These are phyloP conservation scores for Aptenodytes forsteri DNA, from an alignment of 2,113 vertebrate genomes.

Conservation along the genomic window DNA sequence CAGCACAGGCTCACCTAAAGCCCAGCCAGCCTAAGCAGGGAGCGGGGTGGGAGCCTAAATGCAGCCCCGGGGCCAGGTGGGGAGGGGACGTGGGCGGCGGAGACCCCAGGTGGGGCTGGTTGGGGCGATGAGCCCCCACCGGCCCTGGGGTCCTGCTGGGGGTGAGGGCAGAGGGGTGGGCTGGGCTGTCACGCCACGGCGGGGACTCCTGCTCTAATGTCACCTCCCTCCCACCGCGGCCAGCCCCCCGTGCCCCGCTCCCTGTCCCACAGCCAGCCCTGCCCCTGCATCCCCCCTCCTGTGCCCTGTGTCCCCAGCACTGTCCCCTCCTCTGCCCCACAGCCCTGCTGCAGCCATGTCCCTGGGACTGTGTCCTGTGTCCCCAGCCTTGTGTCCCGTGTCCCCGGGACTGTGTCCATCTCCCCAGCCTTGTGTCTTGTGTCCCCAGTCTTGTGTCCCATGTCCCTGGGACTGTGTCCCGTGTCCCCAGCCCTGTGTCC, in stretches of 20 bases:
- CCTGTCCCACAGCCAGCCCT: neutral
- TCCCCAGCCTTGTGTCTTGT: too few species aligned
- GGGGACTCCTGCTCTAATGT: neutral
- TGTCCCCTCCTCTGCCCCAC: neutral
- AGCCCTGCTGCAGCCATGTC: neutral
- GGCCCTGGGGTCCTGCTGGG: accelerated
- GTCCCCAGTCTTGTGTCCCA: accelerated
- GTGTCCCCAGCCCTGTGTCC: neutral
- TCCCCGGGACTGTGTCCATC: neutral
- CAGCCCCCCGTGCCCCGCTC: neutral
- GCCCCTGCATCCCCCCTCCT: neutral
- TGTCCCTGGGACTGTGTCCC: neutral
- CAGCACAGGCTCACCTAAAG: neutral
- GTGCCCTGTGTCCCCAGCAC: neutral
- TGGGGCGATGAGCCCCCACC: neutral
- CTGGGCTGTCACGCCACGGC: neutral
- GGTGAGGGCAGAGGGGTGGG: neutral
- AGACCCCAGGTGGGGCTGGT: neutral
- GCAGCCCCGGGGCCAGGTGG: neutral
- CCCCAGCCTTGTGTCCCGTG: too few species aligned
- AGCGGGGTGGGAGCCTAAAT: neutral
- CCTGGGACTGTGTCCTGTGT: too few species aligned
- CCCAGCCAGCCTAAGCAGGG: too few species aligned
- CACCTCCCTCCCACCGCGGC: neutral
- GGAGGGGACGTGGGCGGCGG: neutral